Evolutionary conservation across 2,113 vertebrate species (phyloP), one percentile per base, ranked within the genome.

Genomic region (Gracilinanus agilis): DNA sequence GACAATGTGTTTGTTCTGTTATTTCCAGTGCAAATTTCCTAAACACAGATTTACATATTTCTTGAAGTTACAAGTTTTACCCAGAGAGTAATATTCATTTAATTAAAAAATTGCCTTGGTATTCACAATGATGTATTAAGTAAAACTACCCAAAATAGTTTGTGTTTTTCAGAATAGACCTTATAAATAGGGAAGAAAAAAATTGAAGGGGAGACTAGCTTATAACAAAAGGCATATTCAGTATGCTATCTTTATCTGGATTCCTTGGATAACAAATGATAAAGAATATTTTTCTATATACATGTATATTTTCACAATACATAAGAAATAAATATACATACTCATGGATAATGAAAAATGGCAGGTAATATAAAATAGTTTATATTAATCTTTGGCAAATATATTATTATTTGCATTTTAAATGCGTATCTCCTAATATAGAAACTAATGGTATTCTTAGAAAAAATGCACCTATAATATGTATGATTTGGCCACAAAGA

Each of bases 11-110:
- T 94, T 91, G 34, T 92, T 92, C 16, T 75, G 34, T n/a, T n/a
- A 75, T 90, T 89, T n/a, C n/a, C 13, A 90, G 23, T 93, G 89
- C 44, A 53, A 93, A 92, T 95, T 2, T 91, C 96, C 92, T 97
- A 92, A 95, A 95, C 93, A 95, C 61, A 92, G 54, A 58, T 19
- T 25, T 93, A 58, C n/a, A 40, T 95, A 89, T 94, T 96, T 96
- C 93, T 91, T 24, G 9, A 92, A 95, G 83, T 88, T 75, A n/a
- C 24, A 49, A 40, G n/a, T 89, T 67, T 95, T 24, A 91, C 29
- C 44, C 49, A 54, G 91, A 96, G 27, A 95, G 88, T 24, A 44
- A 2, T 94, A 94, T 75, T 75, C 0, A 88, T 92, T 96, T 95
- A 96, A 88, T 96, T 97, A 96, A 93, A 96, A 53, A 40, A 11